Percentiles rank a stretch among this genome's conserved stretches.
phyloP scores from a whole-genome alignment of 1,140 invertebrate genomes.

The Drosophila subobscura region DNA sequence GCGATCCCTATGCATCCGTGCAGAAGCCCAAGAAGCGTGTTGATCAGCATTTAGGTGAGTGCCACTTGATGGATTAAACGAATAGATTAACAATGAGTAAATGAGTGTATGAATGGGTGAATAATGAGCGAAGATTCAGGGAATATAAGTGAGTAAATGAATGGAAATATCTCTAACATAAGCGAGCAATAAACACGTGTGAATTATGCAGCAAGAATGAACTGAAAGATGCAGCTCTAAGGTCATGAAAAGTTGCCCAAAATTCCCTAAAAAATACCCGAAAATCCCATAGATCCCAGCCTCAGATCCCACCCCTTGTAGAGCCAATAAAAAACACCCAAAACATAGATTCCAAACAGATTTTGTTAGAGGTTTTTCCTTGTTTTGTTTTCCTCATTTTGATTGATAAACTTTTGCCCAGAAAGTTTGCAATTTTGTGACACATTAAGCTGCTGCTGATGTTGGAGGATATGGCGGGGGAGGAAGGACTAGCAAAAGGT shows the following conservation, averaged over 20 bases:
- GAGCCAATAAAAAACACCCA: constrained; percentile 20
- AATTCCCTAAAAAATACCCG: too few relatives aligned
- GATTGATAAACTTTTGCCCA: constrained; percentile 57
- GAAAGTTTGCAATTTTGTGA: constrained; percentile 56
- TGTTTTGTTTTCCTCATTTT: constrained; percentile 18
- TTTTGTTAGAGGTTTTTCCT: constrained; percentile 37
- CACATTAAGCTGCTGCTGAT: constrained; percentile 53
- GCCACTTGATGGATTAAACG: neutral
- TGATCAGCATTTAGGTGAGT: constrained; percentile 91
- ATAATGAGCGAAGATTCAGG: neutral
- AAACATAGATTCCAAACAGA: constrained; percentile 43
- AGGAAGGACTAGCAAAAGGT: neutral
- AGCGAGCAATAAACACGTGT: too few relatives aligned
- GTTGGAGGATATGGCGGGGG: neutral
- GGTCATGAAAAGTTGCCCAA: neutral
- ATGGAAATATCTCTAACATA: neutral
- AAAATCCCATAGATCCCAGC: neutral
- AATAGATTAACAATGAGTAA: neutral
- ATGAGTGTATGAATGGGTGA: too few relatives aligned
- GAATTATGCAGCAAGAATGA: too few relatives aligned
- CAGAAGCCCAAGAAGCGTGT: constrained; percentile 93
- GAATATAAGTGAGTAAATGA: constrained; percentile 14
- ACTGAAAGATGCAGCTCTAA: neutral
- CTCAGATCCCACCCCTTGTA: neutral
- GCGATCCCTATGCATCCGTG: constrained; percentile 92